These are phyloP conservation scores for Cantharis rufa DNA, from an alignment of 2,888 invertebrate genomes.

Conservation along the genomic window DNA sequence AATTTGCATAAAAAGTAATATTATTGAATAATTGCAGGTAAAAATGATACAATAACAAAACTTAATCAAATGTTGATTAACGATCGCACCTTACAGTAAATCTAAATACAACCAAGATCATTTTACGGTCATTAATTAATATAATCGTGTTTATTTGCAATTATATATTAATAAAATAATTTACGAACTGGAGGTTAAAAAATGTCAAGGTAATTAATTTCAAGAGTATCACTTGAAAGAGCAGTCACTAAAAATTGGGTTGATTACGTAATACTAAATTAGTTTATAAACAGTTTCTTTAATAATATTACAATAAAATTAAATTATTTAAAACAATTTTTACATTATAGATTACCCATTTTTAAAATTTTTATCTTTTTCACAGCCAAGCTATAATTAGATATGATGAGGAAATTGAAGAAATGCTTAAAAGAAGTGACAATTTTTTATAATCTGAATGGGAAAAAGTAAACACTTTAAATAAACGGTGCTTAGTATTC, in stretches of 20 bases:
- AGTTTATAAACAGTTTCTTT: not conserved
- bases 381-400: too few relatives aligned
- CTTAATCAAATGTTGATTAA: not conserved
- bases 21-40: not conserved
- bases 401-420: not conserved
- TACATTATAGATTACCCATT: too few relatives aligned
- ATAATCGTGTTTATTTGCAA: slow-evolving; percentile 16
- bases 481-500: not conserved
- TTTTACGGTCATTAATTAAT: not conserved
- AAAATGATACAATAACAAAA: not conserved
- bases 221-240: not conserved
- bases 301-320: not conserved
- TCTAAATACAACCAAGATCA: not conserved
- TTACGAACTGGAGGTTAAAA: slow-evolving; percentile 18
- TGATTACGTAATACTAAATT: not conserved
- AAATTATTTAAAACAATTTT: not conserved
- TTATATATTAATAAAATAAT: slow-evolving; percentile 16
- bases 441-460: not conserved
- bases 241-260: not conserved
- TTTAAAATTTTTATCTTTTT: too few relatives aligned
- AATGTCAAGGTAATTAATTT: slow-evolving; percentile 25
- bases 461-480: not conserved
- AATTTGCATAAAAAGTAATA: too few relatives aligned
- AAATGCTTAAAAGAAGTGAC: not conserved
- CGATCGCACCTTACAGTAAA: not conserved